Evolutionary conservation across 2,888 invertebrate genomes (phyloP), one percentile per base, ranked within the genome.

Genomic region (Platycheirus albimanus): DNA sequence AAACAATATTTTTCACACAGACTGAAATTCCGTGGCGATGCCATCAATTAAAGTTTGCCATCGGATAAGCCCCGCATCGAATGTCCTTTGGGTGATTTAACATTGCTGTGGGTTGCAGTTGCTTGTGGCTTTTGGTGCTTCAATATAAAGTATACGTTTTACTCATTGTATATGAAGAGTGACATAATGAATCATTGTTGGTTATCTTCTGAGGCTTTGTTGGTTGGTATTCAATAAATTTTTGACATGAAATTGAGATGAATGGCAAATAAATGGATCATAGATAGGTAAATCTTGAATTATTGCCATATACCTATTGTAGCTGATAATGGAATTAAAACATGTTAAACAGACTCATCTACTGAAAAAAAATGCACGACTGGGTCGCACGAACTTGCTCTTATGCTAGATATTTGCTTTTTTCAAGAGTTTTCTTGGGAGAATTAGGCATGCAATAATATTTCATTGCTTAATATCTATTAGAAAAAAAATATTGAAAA

Each of bases 11-110:
- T 74, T 79, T 66, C 47, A 36, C 38, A 28, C 28, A 49, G 47
- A 49, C 56, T 8, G 64, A 20, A 45, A 54, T 38, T 45, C 67
- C 10, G 43, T 70, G 69, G 64, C 70, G 61, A 76, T 36, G 77
- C 81, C 66, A 81, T 81, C 81, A 81, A 77, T 81, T 81, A 67
- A 81, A 71, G 77, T 71, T 66, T 72, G 61, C 81, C 77, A 77
- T 77, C 77, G 71, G 77, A 77, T 76, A 81, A 71, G 38, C 30
- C 66, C 51, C 66, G 54, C 45, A 72, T 67, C 24, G 81, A 51
- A 33, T 66, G 66, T 71, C 71, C 64, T 71, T 70, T 70, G 76
- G 75, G 75, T 80, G 70, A 80, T 76, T 80, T 58, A 75, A 76
- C 54, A 69, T 58, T 74, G 58, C 51, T 30, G n/a, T 19, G 28